A percentile compares a stretch with the other conserved stretches of the same genome.
Conservation (phyloP, 2,888 invertebrate species). For the Noctua janthina region DNA sequence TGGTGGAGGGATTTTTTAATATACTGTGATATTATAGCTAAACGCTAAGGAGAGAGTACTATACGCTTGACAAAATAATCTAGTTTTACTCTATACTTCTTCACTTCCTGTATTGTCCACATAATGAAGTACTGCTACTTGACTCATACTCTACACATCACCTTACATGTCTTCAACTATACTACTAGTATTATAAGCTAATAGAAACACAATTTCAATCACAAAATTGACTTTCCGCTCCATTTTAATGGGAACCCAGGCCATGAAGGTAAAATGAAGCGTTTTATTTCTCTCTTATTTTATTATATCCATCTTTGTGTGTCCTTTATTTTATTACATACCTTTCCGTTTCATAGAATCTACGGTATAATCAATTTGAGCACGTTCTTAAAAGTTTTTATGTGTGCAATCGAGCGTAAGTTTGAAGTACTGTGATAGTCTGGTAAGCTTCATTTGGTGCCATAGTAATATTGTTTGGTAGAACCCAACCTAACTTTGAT, state of each 20-base stretch:
- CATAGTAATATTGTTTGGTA: conserved; percentile 61
- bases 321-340: conserved; percentile 75
- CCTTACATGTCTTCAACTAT: conserved; percentile 39
- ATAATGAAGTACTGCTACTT: conserved; percentile 33
- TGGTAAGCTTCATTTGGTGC: conserved; percentile 63
- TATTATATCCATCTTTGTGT: conserved; percentile 80
- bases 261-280: conserved; percentile 87
- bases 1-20: conserved; percentile 26
- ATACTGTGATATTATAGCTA: neutral
- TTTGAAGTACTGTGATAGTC: conserved; percentile 58
- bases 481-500: conserved; percentile 44
- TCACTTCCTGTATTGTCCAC: conserved; percentile 30
- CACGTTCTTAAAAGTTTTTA: conserved; percentile 76
- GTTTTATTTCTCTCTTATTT: conserved; percentile 76
- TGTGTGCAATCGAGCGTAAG: conserved; percentile 62
- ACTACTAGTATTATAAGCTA: conserved; percentile 58
- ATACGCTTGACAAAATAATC: conserved; percentile 10
- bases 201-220: conserved; percentile 68
- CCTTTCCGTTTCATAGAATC: conserved; percentile 69
- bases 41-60: neutral
- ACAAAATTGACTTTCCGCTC: conserved; percentile 85
- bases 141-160: conserved; percentile 42
- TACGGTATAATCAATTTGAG: conserved; percentile 72
- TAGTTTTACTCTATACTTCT: conserved; percentile 19
- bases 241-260: conserved; percentile 88